Conservation (phyloP, 2,888 invertebrate species). For the Stenoptilia bipunctidactyla region DNA sequence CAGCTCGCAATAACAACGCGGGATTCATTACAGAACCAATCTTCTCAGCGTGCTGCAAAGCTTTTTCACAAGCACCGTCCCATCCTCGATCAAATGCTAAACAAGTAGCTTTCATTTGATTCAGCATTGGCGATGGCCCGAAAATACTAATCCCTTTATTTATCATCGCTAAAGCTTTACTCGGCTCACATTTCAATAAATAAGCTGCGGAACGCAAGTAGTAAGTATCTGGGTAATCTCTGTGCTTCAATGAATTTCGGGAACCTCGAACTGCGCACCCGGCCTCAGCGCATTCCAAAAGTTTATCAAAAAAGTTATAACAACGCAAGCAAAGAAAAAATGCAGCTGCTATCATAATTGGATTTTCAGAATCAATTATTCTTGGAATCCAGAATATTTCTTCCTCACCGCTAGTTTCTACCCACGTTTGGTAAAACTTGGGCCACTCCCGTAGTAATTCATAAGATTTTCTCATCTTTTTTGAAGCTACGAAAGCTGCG, state of each 20-base stretch:
- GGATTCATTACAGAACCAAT: conserved; percentile 35
- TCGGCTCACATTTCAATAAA: conserved; percentile 29
- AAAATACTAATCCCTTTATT: conserved; percentile 30
- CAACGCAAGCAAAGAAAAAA: conserved; percentile 56
- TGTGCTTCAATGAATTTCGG: conserved; percentile 16
- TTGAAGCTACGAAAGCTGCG: conserved; percentile 44
- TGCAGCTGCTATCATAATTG: conserved; percentile 48
- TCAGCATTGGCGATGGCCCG: conserved; percentile 43
- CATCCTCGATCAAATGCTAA: conserved; percentile 30
- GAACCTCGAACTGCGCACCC: conserved; percentile 38
- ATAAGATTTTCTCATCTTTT: conserved; percentile 49
- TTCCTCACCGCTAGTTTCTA: conserved; percentile 46
- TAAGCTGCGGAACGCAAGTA: conserved; percentile 44
- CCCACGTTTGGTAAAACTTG: conserved; percentile 39
- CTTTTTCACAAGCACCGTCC: conserved; percentile 39
- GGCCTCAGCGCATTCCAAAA: conserved; percentile 37
- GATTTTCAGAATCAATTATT: conserved; percentile 29
- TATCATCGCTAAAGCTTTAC: conserved; percentile 31
- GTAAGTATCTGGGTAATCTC: conserved; percentile 27
- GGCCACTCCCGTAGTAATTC: conserved; percentile 42
- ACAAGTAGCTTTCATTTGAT: conserved; percentile 44
- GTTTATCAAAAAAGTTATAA: conserved; percentile 36
- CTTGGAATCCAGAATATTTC: conserved; percentile 48
- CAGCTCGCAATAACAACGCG: conserved; percentile 36
- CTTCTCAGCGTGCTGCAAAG: conserved; percentile 35